Conservation (phyloP, 2,888 invertebrate species). For the Marronus borbonicus region DNA sequence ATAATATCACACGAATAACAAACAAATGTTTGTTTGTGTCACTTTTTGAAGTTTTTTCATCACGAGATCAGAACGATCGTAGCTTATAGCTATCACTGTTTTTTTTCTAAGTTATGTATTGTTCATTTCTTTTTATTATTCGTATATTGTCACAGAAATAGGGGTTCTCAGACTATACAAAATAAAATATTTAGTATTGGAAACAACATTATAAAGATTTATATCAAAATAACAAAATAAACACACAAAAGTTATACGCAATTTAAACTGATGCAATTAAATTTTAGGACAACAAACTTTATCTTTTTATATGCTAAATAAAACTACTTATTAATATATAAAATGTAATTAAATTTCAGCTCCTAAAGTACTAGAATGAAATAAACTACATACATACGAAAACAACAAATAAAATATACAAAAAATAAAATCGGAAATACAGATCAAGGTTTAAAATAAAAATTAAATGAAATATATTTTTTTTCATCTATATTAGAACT, state of each 20-base stretch:
- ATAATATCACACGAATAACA: constrained; percentile 71
- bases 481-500: too few species aligned
- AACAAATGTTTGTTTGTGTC: constrained; percentile 67
- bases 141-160: constrained; percentile 44
- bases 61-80: constrained; percentile 68
- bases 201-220: constrained; percentile 44
- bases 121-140: constrained; percentile 36
- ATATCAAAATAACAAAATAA: constrained; percentile 43
- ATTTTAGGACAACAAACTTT: constrained; percentile 22
- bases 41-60: constrained; percentile 64
- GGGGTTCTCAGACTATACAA: constrained; percentile 45
- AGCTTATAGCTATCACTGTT: constrained; percentile 62
- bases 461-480: too few species aligned
- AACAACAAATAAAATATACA: constrained; percentile 28
- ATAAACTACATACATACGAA: constrained; percentile 6
- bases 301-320: constrained; percentile 13
- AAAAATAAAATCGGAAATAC: too few species aligned
- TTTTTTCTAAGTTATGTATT: constrained; percentile 40
- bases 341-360: constrained; percentile 4
- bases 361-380: not conserved
- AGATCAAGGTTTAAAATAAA: too few species aligned
- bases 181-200: constrained; percentile 35
- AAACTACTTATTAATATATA: constrained; percentile 20
- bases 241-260: constrained; percentile 15
- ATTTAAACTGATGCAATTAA: not conserved